Conservation (phyloP, 2,888 invertebrate species). For the Caenorhabditis sinica region DNA sequence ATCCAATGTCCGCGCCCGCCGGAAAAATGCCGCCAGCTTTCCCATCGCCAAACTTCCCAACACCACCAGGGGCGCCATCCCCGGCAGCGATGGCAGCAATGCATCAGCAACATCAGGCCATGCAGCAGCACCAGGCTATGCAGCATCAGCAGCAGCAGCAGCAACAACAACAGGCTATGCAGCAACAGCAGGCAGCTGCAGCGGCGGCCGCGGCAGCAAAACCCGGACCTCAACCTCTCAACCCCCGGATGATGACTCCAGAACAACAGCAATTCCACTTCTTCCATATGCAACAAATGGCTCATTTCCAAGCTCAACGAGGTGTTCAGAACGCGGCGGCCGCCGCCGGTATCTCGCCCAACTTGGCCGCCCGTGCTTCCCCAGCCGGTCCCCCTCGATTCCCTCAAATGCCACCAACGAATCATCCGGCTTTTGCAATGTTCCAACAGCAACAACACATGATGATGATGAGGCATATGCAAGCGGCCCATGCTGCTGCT, state of each 20-base stretch:
- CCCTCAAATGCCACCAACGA: constrained; percentile 14
- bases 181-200: neutral
- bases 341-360: constrained; percentile 41
- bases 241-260: constrained; percentile 50
- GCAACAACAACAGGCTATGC: neutral
- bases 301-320: constrained; percentile 23
- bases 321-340: constrained; percentile 3
- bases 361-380: constrained; percentile 19
- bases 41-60: constrained; percentile 32
- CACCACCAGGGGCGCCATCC: constrained; percentile 24
- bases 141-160: neutral
- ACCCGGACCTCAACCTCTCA: constrained; percentile 16
- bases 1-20: constrained; percentile 66
- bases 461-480: constrained; percentile 46
- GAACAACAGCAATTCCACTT: constrained; percentile 38
- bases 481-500: neutral
- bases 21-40: constrained; percentile 58
- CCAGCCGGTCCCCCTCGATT: constrained; percentile 6
- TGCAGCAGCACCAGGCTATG: neutral
- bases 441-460: constrained; percentile 31
- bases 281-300: constrained; percentile 30
- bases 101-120: neutral
- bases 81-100: constrained; percentile 49
- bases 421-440: constrained; percentile 33
- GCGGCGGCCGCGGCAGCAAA: neutral